Base-by-base conservation (phyloP, 1,140 invertebrate genomes). In the Penaeus chinensis region DNA sequence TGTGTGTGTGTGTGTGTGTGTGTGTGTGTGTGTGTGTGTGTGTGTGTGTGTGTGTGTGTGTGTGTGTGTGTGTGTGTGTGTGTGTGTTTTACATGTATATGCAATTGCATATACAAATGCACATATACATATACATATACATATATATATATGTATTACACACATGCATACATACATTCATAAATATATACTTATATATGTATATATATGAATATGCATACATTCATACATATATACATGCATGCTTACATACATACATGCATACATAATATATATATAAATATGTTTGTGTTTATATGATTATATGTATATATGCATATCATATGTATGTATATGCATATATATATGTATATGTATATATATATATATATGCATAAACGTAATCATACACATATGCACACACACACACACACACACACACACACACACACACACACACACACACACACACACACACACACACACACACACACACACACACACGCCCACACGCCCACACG, bases 351-450 rank as follows among this genome's bases (percentile, higher is more conserved):
- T 77, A 32, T 77, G 11, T 78, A 78, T 78, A 78, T 78, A 78
- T 78, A 37, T 78, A 78, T 78, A 78, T 78, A 32, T 78, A 78
- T 78, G 37, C 37, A 37, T 78, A 77, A 10, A 77, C 24, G 24
- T 77, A 77, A 10, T 5, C 24, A 37, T 77, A 37, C 24, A 5
- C 24, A 37, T 77, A 16, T 77, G 16, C 24, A 37, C 24, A 78
- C 37, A 78, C 37, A 19, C 37, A 42, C 37, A 42, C 37, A 78
- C 37, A 37, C 37, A 37, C 37, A 78, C 37, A 78, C 37, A 78
- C 37, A 37, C 37, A 37, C 37, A 78, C 24, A 78, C 37, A 78
- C 37, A 78, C 37, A 11, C 37, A 78, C 19, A 78, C 37, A 78
- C 37, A 78, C 37, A 78, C 37, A 37, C 37, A 42, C 37, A 78